Evolutionary conservation across 2,797 vertebrate genomes (phyloP).

Genomic region (Pelochelys cantorii): DNA sequence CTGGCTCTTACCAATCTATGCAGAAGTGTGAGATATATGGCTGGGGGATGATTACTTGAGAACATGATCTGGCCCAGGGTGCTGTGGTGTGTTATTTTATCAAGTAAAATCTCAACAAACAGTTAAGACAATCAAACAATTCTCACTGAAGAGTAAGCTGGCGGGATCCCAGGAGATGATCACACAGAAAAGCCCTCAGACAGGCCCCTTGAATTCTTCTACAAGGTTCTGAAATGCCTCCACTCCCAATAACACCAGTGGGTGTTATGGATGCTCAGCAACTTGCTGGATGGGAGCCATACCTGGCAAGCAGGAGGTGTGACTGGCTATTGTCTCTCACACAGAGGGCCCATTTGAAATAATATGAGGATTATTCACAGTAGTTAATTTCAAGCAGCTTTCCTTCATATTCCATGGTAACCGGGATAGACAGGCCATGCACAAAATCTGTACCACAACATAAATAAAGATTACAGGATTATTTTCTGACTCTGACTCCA

Average conservation of each 20-base stretch:
- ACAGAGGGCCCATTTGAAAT: background rate
- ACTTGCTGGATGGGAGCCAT: background rate
- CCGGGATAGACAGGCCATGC: fast-evolving
- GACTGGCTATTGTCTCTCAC: background rate
- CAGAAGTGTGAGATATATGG: background rate
- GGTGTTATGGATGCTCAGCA: background rate
- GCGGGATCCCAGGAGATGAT: background rate
- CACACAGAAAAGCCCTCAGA: background rate
- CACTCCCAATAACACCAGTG: background rate
- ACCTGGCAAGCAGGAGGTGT: background rate
- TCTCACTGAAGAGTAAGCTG: background rate
- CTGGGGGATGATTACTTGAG: background rate
- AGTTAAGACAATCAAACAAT: background rate
- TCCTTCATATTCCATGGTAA: background rate
- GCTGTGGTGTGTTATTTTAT: background rate
- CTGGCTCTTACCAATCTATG: background rate
- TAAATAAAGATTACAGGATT: background rate
- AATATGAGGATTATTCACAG: background rate
- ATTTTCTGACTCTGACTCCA: background rate
- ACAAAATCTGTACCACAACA: background rate
- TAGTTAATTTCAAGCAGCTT: background rate
- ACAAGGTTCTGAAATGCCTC: background rate
- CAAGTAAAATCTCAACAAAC: background rate
- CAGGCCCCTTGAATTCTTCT: background rate
- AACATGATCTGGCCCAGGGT: background rate